These are phyloP conservation scores for Drosophila auraria DNA, from an alignment of 1,140 invertebrate species.

Conservation along the genomic window DNA sequence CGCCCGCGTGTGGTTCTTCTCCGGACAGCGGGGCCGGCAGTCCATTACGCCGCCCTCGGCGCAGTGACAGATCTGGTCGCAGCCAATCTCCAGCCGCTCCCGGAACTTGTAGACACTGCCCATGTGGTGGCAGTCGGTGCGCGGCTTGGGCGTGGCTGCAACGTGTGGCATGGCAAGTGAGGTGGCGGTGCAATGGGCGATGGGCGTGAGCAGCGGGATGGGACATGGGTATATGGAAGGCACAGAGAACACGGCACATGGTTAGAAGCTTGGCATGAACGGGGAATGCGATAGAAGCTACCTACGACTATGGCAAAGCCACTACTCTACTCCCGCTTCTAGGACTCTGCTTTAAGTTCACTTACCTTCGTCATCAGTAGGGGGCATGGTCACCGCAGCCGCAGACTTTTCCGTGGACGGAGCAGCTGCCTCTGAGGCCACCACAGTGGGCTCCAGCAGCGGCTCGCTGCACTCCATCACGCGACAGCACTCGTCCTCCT, in stretches of 20 bases:
- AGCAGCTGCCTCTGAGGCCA: conserved; percentile 28
- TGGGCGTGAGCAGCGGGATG: conserved; percentile 43
- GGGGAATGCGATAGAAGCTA: conserved; percentile 35
- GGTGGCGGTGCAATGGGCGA: conserved; percentile 30
- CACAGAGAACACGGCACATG: conserved; percentile 56
- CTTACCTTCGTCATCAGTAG: conserved; percentile 61
- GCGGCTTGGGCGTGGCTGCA: conserved; percentile 65
- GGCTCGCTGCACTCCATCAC: conserved; percentile 87
- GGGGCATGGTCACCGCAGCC: conserved; percentile 13
- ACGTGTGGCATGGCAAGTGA: conserved; percentile 13
- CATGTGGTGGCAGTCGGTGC: conserved; percentile 90
- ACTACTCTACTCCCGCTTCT: conserved; percentile 12
- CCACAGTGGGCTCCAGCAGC: conserved; percentile 58
- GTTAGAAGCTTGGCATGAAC: conserved; percentile 43
- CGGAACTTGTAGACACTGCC: conserved; percentile 91
- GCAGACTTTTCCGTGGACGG: conserved; percentile 6
- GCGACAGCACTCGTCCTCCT: conserved; percentile 92
- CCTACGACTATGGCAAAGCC: conserved; percentile 39
- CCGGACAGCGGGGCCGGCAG: conserved; percentile 76
- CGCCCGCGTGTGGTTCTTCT: conserved; percentile 76
- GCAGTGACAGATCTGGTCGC: conserved; percentile 91
- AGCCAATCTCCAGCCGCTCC: conserved; percentile 91
- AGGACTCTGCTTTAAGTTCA: conserved; percentile 1
- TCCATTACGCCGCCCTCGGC: conserved; percentile 88
- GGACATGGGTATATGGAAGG: conserved; percentile 58